phyloP scores from a whole-genome alignment of 2,888 invertebrate genomes.

The Troilus luridus region DNA sequence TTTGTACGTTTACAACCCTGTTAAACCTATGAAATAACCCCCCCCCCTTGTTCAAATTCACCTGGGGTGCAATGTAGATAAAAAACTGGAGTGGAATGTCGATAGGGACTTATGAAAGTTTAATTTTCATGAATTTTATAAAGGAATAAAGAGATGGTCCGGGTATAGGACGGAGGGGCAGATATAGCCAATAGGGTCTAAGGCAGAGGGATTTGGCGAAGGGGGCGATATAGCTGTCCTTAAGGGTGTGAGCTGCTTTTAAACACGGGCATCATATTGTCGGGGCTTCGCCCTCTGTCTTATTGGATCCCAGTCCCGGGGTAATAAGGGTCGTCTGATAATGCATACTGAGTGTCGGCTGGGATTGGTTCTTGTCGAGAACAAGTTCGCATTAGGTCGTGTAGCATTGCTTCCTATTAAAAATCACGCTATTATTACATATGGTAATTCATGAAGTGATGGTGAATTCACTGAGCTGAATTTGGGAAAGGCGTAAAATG shows the following conservation, averaged over 20 bases:
- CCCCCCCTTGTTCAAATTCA: not conserved
- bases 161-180: not conserved
- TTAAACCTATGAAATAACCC: not conserved
- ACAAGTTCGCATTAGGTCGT: not conserved
- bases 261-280: constrained; percentile 29
- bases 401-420: not conserved
- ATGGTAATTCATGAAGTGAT: too few species aligned
- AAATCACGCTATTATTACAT: not conserved
- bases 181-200: constrained; percentile 22
- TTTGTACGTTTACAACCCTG: not conserved
- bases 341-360: constrained; percentile 31
- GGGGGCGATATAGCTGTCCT: constrained; percentile 28
- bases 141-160: not conserved
- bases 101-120: constrained; percentile 5
- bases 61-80: not conserved
- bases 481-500: too few species aligned
- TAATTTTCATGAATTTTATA: constrained; percentile 42
- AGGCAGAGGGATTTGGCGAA: constrained; percentile 33
- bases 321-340: not conserved
- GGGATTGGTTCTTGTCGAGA: not conserved
- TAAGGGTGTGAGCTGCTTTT: constrained; percentile 36
- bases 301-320: not conserved
- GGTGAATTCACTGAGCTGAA: too few species aligned
- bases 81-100: constrained; percentile 8
- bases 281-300: not conserved